A percentile compares a stretch with the other conserved stretches of the same genome.
Evolutionary conservation across 2,888 invertebrate genomes (phyloP).

Genomic region (Chelonus formosanus): DNA sequence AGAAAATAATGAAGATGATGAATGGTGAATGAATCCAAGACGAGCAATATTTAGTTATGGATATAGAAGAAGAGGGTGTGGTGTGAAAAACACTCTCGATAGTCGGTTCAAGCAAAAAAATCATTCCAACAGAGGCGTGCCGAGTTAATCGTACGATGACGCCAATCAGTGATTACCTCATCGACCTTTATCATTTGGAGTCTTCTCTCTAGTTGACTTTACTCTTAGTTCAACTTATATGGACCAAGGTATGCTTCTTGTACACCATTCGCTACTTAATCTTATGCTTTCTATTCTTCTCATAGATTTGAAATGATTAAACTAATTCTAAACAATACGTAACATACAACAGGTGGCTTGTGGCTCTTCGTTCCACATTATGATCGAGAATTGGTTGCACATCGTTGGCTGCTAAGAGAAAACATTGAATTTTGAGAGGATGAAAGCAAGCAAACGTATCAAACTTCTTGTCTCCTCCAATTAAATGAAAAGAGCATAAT

Average conservation of each 20-base stretch:
- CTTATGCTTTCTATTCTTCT: conserved; percentile 9
- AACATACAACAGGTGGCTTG: conserved; percentile 33
- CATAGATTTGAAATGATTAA: neutral
- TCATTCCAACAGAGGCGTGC: conserved; percentile 37
- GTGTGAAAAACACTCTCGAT: conserved; percentile 14
- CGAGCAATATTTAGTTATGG: neutral
- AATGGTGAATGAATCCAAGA: neutral
- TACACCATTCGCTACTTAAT: neutral
- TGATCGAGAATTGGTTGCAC: too few relatives aligned
- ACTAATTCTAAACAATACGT: neutral
- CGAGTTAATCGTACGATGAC: conserved; percentile 35
- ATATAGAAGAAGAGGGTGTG: conserved; percentile 3
- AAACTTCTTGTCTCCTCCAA: too few relatives aligned
- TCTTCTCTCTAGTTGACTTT: conserved; percentile 4
- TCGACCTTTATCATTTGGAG: conserved; percentile 37
- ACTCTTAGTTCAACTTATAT: neutral
- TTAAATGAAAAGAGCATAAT: too few relatives aligned
- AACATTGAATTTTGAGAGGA: too few relatives aligned
- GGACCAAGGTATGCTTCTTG: neutral
- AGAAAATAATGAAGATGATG: neutral
- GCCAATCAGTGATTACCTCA: conserved; percentile 45
- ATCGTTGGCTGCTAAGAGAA: too few relatives aligned
- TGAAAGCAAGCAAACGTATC: too few relatives aligned
- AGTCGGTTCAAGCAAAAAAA: conserved; percentile 1
- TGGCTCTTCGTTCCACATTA: conserved; percentile 20